phyloP scores from a whole-genome alignment of 2,888 invertebrate genomes.

The Acronicta alni region DNA sequence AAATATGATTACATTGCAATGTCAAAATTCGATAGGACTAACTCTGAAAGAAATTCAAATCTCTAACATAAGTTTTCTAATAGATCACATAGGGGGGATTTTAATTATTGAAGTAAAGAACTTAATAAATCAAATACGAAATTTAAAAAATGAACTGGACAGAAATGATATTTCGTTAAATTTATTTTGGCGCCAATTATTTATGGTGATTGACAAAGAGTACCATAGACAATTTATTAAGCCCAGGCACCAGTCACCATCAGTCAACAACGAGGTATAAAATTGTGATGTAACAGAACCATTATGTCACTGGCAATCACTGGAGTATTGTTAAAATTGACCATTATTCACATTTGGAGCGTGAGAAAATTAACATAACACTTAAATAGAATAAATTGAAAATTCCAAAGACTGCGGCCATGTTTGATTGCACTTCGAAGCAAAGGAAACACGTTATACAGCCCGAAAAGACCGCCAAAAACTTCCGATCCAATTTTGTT shows the following conservation, averaged over 20 bases:
- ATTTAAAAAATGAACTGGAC: too few species aligned
- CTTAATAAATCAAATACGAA: too few species aligned
- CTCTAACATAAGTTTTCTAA: too few species aligned
- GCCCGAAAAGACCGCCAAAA: constrained; percentile 32
- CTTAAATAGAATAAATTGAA: constrained; percentile 1
- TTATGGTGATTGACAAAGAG: constrained; percentile 3
- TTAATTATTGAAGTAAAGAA: too few species aligned
- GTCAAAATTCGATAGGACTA: too few species aligned
- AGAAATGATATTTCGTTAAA: too few species aligned
- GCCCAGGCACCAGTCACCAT: constrained; percentile 2
- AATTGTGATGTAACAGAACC: constrained; percentile 24
- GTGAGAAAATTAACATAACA: constrained; percentile 46
- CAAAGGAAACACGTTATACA: constrained; percentile 33
- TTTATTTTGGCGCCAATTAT: neutral
- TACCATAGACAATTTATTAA: neutral
- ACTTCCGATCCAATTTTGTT: constrained; percentile 5
- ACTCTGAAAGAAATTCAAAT: too few species aligned
- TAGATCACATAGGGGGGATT: too few species aligned
- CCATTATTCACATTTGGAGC: constrained; percentile 39
- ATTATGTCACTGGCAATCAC: constrained; percentile 44
- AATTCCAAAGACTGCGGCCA: constrained; percentile 4
- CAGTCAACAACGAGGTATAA: neutral
- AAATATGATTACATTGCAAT: too few species aligned
- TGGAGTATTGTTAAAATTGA: constrained; percentile 32
- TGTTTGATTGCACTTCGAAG: constrained; percentile 21